Conservation (phyloP, 2,113 vertebrate genomes). For the Eurystomus gularis region DNA sequence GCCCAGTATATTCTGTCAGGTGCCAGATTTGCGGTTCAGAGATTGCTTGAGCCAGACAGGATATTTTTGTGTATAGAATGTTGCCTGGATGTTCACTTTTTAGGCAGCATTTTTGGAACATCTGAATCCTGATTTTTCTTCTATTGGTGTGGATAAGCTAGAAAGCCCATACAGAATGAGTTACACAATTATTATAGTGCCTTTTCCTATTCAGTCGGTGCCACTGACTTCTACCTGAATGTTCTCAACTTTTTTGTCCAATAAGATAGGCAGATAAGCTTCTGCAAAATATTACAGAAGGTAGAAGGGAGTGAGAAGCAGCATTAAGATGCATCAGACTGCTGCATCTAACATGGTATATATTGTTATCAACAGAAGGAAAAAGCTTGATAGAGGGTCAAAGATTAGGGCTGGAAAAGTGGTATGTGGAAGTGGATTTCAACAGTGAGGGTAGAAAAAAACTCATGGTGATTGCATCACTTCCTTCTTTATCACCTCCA, state of each 20-base stretch:
- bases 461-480: neutral
- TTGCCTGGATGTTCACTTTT: neutral
- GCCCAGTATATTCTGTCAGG: neutral
- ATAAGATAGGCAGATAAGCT: neutral
- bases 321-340: neutral
- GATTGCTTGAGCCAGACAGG: neutral
- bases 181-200: neutral
- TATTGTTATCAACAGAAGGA: neutral
- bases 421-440: no score
- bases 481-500: neutral
- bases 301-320: neutral
- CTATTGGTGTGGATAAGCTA: neutral
- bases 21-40: neutral
- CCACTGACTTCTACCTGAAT: neutral
- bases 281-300: neutral
- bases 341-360: neutral
- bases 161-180: neutral
- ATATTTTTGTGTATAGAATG: neutral
- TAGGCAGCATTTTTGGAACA: neutral
- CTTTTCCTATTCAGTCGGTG: neutral
- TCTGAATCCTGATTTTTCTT: neutral
- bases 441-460: neutral
- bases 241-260: neutral
- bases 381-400: neutral
- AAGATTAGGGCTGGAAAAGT: neutral